Evolutionary conservation across 2,797 vertebrate genomes (phyloP).

Genomic region (Sebastes taczanowskii): DNA sequence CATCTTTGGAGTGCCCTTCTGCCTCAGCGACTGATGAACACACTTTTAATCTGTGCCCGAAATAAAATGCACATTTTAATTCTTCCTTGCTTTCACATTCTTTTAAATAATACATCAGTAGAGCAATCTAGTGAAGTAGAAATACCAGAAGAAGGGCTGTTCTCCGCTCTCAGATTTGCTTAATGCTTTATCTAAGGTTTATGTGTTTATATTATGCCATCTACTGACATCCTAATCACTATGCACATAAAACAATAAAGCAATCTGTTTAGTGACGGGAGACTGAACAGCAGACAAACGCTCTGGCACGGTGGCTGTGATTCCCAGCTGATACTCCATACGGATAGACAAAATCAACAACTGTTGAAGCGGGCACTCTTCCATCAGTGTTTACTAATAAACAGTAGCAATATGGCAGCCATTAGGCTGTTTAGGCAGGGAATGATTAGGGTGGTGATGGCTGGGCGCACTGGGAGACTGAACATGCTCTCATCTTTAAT

Average conservation of each 20-base stretch:
- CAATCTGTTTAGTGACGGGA: slow-evolving; percentile 73
- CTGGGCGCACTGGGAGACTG: slow-evolving; percentile 74
- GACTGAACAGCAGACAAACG: slow-evolving; percentile 70
- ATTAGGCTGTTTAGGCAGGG: slow-evolving; percentile 81
- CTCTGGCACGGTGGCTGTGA: slow-evolving; percentile 67
- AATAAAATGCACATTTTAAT: slow-evolving; percentile 27
- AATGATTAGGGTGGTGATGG: slow-evolving; percentile 81
- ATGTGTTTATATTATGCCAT: slow-evolving; percentile 53
- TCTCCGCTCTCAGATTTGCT: slow-evolving; percentile 32
- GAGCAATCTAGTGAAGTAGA: background rate
- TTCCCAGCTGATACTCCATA: slow-evolving; percentile 80
- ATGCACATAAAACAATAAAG: slow-evolving; percentile 71
- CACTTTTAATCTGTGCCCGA: slow-evolving; percentile 30
- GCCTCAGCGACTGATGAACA: slow-evolving; percentile 14
- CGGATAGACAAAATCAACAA: slow-evolving; percentile 77
- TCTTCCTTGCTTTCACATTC: background rate
- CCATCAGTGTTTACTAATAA: slow-evolving; percentile 82
- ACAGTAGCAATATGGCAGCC: slow-evolving; percentile 82
- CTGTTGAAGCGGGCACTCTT: slow-evolving; percentile 76
- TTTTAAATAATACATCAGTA: slow-evolving; percentile 2
- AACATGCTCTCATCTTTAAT: slow-evolving; percentile 84
- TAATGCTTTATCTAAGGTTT: slow-evolving; percentile 35
- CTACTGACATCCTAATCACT: slow-evolving; percentile 60
- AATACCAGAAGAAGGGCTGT: background rate
- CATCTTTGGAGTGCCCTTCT: slow-evolving; percentile 45